Evolutionary conservation across 2,113 vertebrate genomes (phyloP), one percentile per base, ranked within the genome.

Genomic region (Litocranius walleri): DNA sequence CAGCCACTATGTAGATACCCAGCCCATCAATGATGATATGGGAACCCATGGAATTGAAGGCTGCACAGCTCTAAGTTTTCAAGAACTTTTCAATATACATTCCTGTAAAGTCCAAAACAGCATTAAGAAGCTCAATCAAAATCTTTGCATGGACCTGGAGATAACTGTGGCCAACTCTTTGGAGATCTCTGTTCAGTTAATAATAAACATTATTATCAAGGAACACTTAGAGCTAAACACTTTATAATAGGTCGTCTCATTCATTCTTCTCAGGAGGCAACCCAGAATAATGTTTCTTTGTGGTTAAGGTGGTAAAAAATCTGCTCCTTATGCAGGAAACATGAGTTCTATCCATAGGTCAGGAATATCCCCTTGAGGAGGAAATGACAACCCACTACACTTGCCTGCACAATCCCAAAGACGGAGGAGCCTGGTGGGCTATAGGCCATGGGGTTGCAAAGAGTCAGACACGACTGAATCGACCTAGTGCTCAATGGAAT

Each of bases 381-480:
- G 67, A 36, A 71, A 71, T 23, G n/a, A 36, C 10, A 9, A 36
- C 17, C 17, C 64, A 36, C 17, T 71, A 19, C n/a, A 36, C 64
- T 36, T 36, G n/a, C n/a, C 67, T 71, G 67, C n/a, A 71, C 4
- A 71, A 6, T 71, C 19, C 8, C 33, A 36, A 21, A 23, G 67
- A 71, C 5, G 4, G 67, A 71, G 57, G 23, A 11, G 23, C 57
- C 57, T 27, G 23, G 57, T 57, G 57, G 57, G 57, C 23, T 57
- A 57, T 9, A 57, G 57, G 25, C n/a, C n/a, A 12, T 23, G n/a
- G n/a, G n/a, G 19, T 12, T 40, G 19, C n/a, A 23, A 23, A 23
- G 19, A 23, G n/a, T 74, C 19, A 40, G n/a, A 74, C 2, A 23
- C 0, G n/a, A 23, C n/a, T 40, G n/a, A 74, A 40, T 36, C 1